Evolutionary conservation across 2,113 vertebrate genomes (phyloP), one percentile per base, ranked within the genome.

Genomic region (Piprites chloris): DNA sequence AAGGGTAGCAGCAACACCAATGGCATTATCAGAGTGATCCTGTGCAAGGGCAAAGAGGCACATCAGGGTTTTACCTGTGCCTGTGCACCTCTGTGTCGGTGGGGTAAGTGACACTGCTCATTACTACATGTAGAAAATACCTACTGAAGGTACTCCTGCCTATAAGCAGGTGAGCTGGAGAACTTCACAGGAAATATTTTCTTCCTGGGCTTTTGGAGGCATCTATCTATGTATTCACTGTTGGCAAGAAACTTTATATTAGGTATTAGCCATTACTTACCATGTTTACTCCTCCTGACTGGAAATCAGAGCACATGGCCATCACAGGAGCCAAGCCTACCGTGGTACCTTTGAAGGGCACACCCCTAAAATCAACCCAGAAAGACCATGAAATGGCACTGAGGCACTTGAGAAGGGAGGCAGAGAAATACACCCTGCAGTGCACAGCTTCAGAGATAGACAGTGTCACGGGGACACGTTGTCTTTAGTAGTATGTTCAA

Each of bases 211-310:
- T 94, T 90, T 85, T 80, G 59, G 35, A 74, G 21, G 11, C 11
- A 33, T 28, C 42, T 73, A 9, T 22, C 47, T 13, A 13, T 5
- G 7, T 3, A n/a, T 35, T 74, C 33, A 42, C 50, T 35, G 37
- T 46, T 56, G 22, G 18, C 21, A 80, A 76, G 87, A 53, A 66
- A 35, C 8, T 41, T 63, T 12, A 3, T 35, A 26, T 49, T 9
- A 11, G 12, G 27, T 33, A 11, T 46, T n/a, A 37, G 63, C 55
- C 27, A 59, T 67, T 68, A 93, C 98, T 99, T 96, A 99, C 99
- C 98, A 99, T 98, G 96, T 99, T 99, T n/a, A 99, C 98, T 33
- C 99, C 99, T 76, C 99, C 99, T 50, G 99, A 99, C 95, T 99
- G 99, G 96, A 99, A 99, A 74, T 98, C 98, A 0, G 99, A 99